Conservation (phyloP, 2,888 invertebrate species). For the Netelia fuscicornis region DNA sequence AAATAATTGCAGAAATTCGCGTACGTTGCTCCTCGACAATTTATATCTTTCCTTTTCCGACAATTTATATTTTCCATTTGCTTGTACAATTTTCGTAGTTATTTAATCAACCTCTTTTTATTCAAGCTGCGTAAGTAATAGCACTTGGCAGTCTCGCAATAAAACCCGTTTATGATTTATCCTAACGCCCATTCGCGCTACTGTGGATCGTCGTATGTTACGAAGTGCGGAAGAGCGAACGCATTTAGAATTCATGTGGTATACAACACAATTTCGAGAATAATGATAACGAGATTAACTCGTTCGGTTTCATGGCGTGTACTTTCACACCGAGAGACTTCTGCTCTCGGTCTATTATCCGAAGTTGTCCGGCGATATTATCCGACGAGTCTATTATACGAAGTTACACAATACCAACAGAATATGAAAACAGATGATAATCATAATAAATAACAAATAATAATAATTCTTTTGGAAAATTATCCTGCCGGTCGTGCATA, state of each 20-base stretch:
- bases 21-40: too few species aligned
- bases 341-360: slow-evolving; percentile 23
- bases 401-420: slow-evolving; percentile 8
- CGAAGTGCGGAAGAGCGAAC: too few species aligned
- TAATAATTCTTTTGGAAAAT: background rate
- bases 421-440: slow-evolving; percentile 20
- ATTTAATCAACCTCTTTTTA: too few species aligned
- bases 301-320: background rate
- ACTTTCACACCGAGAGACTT: background rate
- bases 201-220: too few species aligned
- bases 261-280: slow-evolving; percentile 4
- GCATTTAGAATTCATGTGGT: background rate
- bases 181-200: background rate
- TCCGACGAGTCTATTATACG: slow-evolving; percentile 21
- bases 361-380: background rate
- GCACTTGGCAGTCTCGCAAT: too few species aligned
- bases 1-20: too few species aligned
- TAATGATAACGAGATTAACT: background rate
- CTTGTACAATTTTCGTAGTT: background rate
- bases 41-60: too few species aligned
- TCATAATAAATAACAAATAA: slow-evolving; percentile 8
- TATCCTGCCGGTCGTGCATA: background rate
- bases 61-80: background rate
- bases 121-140: too few species aligned
- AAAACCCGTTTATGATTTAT: background rate